These are phyloP conservation scores for Ctena decussata DNA, from an alignment of 2,888 invertebrate species.

Conservation along the genomic window DNA sequence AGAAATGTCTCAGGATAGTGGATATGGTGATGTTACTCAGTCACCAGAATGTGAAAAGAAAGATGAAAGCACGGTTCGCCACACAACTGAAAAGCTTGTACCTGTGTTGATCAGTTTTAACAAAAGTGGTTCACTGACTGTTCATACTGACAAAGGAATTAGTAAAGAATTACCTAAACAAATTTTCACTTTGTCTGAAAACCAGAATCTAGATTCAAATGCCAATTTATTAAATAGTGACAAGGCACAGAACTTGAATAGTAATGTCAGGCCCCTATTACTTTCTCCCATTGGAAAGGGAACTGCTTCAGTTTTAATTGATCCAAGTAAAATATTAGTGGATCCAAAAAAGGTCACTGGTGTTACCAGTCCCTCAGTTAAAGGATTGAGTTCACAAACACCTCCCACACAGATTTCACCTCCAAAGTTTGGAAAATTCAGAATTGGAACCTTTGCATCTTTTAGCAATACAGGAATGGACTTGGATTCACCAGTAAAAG, in stretches of 20 bases:
- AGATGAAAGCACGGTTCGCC: slow-evolving; percentile 19
- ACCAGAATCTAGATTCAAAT: slow-evolving; percentile 5
- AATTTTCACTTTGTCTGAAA: slow-evolving; percentile 43
- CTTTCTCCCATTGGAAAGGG: slow-evolving; percentile 55
- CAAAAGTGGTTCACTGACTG: slow-evolving; percentile 55
- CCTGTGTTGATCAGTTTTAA: slow-evolving; percentile 63
- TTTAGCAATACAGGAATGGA: slow-evolving; percentile 79
- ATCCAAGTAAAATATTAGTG: slow-evolving; percentile 3
- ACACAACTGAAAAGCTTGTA: slow-evolving; percentile 47
- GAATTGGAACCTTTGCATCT: slow-evolving; percentile 81
- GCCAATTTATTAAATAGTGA: neutral
- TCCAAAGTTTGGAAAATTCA: slow-evolving; percentile 77
- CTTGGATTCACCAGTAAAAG: slow-evolving; percentile 58
- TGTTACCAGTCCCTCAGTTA: slow-evolving; percentile 34
- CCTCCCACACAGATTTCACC: slow-evolving; percentile 34
- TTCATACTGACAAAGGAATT: slow-evolving; percentile 45
- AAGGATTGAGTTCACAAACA: neutral
- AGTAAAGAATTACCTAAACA: slow-evolving; percentile 13
- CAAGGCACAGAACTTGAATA: neutral
- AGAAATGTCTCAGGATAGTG: slow-evolving; percentile 74
- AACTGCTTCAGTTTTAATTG: slow-evolving; percentile 20
- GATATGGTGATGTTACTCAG: slow-evolving; percentile 66
- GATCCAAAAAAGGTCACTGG: neutral
- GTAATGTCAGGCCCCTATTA: slow-evolving; percentile 26
- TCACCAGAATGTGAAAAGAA: slow-evolving; percentile 55